Evolutionary conservation across 2,797 vertebrate genomes (phyloP).

Genomic region (Sebastes diaconus): DNA sequence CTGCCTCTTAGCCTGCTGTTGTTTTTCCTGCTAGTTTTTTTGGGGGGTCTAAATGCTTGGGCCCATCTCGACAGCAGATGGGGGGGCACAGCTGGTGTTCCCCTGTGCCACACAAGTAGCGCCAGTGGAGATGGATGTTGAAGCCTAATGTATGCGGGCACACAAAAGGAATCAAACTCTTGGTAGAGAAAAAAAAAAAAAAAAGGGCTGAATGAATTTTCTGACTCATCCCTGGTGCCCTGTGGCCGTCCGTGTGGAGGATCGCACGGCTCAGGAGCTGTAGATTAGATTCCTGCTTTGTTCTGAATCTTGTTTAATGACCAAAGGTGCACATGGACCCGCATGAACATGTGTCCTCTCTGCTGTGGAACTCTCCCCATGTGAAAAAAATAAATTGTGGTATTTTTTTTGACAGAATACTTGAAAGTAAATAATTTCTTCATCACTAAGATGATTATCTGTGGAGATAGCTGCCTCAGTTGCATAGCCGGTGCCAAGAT

Average conservation of each 20-base stretch:
- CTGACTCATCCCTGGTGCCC: slow-evolving; percentile 25
- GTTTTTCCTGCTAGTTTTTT: slow-evolving; percentile 26
- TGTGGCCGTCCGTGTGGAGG: neutral
- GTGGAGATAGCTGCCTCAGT: neutral
- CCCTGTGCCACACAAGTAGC: slow-evolving; percentile 50
- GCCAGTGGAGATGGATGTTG: slow-evolving; percentile 62
- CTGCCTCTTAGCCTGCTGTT: slow-evolving; percentile 41
- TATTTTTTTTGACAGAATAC: neutral
- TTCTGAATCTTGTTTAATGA: slow-evolving; percentile 16
- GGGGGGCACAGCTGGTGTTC: slow-evolving; percentile 75
- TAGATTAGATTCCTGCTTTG: slow-evolving; percentile 11
- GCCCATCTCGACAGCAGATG: slow-evolving; percentile 61
- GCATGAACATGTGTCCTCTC: neutral
- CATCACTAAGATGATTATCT: neutral
- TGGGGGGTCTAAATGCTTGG: slow-evolving; percentile 37
- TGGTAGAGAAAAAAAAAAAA: neutral
- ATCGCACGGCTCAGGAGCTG: neutral
- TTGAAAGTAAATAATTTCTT: neutral
- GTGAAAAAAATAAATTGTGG: neutral
- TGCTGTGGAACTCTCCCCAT: neutral
- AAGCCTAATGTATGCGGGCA: slow-evolving; percentile 67
- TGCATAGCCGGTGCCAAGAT: neutral
- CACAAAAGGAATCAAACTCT: slow-evolving; percentile 50
- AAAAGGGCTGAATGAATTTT: slow-evolving; percentile 30
- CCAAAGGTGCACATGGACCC: neutral